Conservation (phyloP, 2,888 invertebrate genomes). For the Rutpela maculata region DNA sequence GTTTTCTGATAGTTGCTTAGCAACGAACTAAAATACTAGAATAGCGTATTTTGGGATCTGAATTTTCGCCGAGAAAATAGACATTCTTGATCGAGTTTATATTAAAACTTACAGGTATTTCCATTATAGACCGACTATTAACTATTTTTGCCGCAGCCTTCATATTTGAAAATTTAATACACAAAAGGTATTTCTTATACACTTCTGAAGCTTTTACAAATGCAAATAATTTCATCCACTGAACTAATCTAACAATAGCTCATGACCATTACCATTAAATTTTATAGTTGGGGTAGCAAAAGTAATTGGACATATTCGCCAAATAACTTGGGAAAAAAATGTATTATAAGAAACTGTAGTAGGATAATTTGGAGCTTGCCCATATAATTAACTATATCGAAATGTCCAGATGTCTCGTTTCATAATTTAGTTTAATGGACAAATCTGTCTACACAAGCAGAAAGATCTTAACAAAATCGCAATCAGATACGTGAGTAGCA, state of each 20-base stretch:
- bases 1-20: too few species aligned
- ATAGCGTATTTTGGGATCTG: too few species aligned
- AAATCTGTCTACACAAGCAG: slow-evolving; percentile 14
- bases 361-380: background rate
- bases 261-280: background rate
- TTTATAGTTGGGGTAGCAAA: slow-evolving; percentile 8
- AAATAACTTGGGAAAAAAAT: background rate
- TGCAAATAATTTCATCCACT: background rate
- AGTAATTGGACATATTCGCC: slow-evolving; percentile 10
- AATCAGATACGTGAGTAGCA: slow-evolving; percentile 15
- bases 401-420: slow-evolving; percentile 3
- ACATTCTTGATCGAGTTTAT: too few species aligned
- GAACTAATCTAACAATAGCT: slow-evolving; percentile 1
- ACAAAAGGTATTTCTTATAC: background rate
- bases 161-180: too few species aligned
- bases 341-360: background rate
- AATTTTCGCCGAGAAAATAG: too few species aligned
- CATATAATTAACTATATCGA: slow-evolving; percentile 13
- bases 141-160: too few species aligned
- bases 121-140: too few species aligned
- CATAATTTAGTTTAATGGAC: slow-evolving; percentile 21
- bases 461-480: slow-evolving; percentile 25
- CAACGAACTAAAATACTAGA: too few species aligned
- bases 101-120: too few species aligned
- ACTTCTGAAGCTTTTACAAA: background rate